Base-by-base conservation (phyloP, 2,113 vertebrate species). In the Brachypodius melanocephalos region DNA sequence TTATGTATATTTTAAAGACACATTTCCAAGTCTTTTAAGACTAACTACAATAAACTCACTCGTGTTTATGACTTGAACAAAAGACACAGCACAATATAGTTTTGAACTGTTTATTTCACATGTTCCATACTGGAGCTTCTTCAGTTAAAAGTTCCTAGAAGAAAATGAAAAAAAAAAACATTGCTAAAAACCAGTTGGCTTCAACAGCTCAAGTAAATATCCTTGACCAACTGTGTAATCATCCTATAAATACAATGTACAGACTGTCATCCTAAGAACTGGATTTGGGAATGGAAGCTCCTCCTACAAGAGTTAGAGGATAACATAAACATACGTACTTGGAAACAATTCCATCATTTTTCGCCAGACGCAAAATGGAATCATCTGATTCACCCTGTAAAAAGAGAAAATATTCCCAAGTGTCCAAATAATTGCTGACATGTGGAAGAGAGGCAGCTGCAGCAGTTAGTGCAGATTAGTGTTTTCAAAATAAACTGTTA, bases 361-460 rank as follows among this genome's bases (percentile, higher is more conserved):
- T 99, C 10, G 99, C 98, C 97, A 99, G 97, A 73, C 99, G 98
- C 58, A 99, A 98, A 85, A 99, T 98, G 95, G 99, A 99, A 87
- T 99, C 99, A 26, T 99, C 99, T 6, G 99, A 99, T 95, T 99
- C 99, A 4, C 99, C 99, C 97, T 97, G 80, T 24, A 80, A 69
- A 49, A 46, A 32, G 58, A 2, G 31, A 43, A 58, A 49, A 19
- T 25, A 65, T 36, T 85, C n/a, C 29, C 17, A 76, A 83, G 45
- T 71, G 40, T 80, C 40, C 69, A 68, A 63, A 16, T 43, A 63
- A 57, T 8, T 63, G 57, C 40, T 65, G 54, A 71, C 12, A 67
- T 4, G 6, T 18, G 20, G 29, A 48, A 52, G 58, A 57, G 49
- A 82, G 17, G 43, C 72, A 94, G 88, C 82, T 93, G 92, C 86